A percentile compares a stretch with the other conserved stretches of the same genome.
Conservation (phyloP, 2,113 vertebrate genomes). For the Orthochromis indermauri region DNA sequence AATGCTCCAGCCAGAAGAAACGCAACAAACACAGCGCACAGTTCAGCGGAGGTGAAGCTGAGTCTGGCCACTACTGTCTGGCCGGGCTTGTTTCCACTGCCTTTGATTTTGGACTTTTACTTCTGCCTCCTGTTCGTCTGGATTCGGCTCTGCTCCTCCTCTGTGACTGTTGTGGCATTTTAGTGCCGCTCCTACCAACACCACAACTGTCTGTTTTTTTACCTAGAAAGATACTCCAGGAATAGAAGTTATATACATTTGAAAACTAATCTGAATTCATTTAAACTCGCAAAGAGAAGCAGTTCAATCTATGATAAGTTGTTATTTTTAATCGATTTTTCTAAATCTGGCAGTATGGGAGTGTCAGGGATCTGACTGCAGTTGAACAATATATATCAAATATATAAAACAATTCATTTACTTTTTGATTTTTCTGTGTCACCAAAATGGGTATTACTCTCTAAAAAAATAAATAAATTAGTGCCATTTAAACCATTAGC, state of each 20-base stretch:
- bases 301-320: not conserved
- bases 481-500: not conserved
- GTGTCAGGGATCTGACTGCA: not conserved
- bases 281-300: not conserved
- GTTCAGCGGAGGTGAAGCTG: not conserved
- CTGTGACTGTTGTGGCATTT: not conserved
- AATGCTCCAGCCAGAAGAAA: not conserved
- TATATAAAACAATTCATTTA: not conserved
- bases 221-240: not conserved
- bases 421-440: not conserved
- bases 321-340: not conserved
- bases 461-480: not conserved
- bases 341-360: not conserved
- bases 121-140: not conserved
- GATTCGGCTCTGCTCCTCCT: not conserved
- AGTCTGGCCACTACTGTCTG: not conserved
- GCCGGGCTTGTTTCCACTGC: not conserved
- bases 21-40: not conserved
- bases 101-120: not conserved
- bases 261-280: not conserved
- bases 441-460: not conserved
- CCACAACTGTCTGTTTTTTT: not conserved
- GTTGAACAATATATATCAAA: not conserved
- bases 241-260: not conserved
- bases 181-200: not conserved